Conservation (phyloP, 23 tunicate species). For the Styela plicata region DNA sequence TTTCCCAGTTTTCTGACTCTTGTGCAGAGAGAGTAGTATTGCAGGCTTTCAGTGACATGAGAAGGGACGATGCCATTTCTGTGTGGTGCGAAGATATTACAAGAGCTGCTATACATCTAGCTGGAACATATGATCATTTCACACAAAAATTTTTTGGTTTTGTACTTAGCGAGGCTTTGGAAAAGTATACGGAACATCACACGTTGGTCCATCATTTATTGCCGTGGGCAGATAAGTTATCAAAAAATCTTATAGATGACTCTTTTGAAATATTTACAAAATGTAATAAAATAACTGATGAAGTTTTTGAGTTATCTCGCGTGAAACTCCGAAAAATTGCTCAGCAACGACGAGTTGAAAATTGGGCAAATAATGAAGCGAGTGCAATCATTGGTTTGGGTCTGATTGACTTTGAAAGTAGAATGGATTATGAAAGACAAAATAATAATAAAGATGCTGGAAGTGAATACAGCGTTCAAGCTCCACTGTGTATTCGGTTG, state of each 20-base stretch:
- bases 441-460: too few relatives aligned
- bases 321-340: not conserved
- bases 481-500: too few relatives aligned
- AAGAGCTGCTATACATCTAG: not conserved
- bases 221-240: not conserved
- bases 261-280: not conserved
- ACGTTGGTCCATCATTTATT: not conserved
- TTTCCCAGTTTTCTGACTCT: not conserved
- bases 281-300: not conserved
- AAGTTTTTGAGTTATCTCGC: not conserved
- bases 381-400: not conserved
- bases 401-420: not conserved
- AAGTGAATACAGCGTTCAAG: too few relatives aligned
- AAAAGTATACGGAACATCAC: not conserved
- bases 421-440: too few relatives aligned
- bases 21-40: not conserved
- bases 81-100: constrained; percentile 8
- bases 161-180: not conserved
- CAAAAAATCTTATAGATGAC: not conserved
- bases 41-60: not conserved
- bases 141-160: not conserved
- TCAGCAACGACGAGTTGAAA: not conserved
- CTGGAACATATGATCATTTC: not conserved
- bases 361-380: constrained; percentile 8
- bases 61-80: not conserved